Evolutionary conservation across 2,888 invertebrate species (phyloP).

Genomic region (Hipparchia sbordonii): DNA sequence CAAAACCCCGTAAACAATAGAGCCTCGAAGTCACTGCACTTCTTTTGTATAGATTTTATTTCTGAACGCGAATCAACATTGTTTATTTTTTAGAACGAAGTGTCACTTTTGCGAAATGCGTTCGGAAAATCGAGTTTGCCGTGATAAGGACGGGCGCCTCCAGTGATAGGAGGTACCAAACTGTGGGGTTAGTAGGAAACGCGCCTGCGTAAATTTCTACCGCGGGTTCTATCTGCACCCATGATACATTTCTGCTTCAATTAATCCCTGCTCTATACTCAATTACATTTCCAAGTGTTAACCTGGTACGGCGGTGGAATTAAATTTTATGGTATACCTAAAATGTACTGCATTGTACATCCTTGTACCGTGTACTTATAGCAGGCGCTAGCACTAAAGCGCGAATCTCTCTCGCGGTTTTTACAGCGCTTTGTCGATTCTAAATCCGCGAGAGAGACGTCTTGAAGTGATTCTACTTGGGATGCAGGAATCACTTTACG

Average conservation of each 20-base stretch:
- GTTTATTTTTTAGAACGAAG: constrained; percentile 23
- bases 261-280: constrained; percentile 75
- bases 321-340: constrained; percentile 24
- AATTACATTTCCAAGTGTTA: constrained; percentile 62
- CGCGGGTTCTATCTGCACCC: constrained; percentile 64
- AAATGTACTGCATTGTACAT: constrained; percentile 11
- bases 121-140: constrained; percentile 46
- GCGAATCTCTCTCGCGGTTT: too few species aligned
- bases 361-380: background rate
- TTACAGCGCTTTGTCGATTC: too few species aligned
- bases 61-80: constrained; percentile 10
- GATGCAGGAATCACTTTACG: background rate
- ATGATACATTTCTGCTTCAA: constrained; percentile 80
- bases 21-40: constrained; percentile 42
- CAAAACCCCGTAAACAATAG: constrained; percentile 38
- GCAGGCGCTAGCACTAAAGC: too few species aligned
- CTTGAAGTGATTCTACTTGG: too few species aligned
- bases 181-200: constrained; percentile 65
- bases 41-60: background rate
- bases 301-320: constrained; percentile 24
- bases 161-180: constrained; percentile 63
- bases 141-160: constrained; percentile 56
- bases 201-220: constrained; percentile 78
- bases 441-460: too few species aligned
- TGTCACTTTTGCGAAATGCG: constrained; percentile 29